Base-by-base conservation (phyloP, 2,888 invertebrate species). In the Luperina testacea region DNA sequence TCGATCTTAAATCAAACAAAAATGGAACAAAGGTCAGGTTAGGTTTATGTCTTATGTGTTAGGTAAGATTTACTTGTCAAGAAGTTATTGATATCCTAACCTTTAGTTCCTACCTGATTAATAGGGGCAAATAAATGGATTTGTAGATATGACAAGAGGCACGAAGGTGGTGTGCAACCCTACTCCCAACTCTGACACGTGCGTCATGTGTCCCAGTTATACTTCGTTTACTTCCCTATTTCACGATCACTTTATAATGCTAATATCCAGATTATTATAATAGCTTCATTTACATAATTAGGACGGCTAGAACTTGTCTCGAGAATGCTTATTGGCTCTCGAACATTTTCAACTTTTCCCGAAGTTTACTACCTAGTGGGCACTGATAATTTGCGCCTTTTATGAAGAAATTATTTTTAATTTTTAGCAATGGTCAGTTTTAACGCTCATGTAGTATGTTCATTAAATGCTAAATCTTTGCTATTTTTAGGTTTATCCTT, bases 251-350 rank as follows among this genome's bases (percentile, higher is more conserved):
- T 86, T 88, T 88, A 86, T 88, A 77, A 88, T 85, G 86, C 86
- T 88, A 89, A 88, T 89, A 86, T 82, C 77, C 75, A 88, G 82
- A 88, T 88, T 89, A 88, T 88, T 88, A 80, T 88, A 89, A 88
- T 82, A 82, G 74, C 78, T 65, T 88, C 75, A 85, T 88, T 87
- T 85, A 38, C 89, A 88, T 89, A 85, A 85, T 81, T 89, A 87
- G 83, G 75, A 75, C 80, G 83, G 71, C 83, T 89, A 79, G 72
- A 87, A 87, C 75, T 84, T 82, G 85, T 81, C 83, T 78, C 15
- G 75, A 64, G 85, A 87, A 87, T 88, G 77, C 88, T 85, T 83
- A 87, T 83, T 85, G 81, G 80, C 81, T 80, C 77, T 63, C 65
- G 20, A 89, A 89, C 77, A 69, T 88, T 87, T 83, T 89, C 67